phyloP scores from a whole-genome alignment of 2,113 vertebrate species.

The Urocolius indicus region DNA sequence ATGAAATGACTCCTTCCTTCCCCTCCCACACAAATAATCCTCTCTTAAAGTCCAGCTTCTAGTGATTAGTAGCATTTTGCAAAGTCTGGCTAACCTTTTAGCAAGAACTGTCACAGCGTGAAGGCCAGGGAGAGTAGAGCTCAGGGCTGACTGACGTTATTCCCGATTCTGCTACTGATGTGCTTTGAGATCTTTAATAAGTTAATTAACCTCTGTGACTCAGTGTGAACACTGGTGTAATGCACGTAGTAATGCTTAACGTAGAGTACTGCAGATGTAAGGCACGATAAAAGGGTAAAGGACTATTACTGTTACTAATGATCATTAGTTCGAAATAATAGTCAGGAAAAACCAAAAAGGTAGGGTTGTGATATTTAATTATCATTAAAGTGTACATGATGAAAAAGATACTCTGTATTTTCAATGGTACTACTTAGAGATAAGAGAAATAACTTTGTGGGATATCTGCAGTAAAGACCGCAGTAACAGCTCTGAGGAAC shows the following conservation, averaged over 20 bases:
- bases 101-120: not conserved
- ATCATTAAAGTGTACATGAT: constrained; percentile 27
- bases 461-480: not conserved
- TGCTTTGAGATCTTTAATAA: constrained; percentile 43
- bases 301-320: constrained; percentile 47
- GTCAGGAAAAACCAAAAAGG: constrained; percentile 49
- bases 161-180: not conserved
- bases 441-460: not conserved
- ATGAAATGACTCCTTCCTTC: not conserved
- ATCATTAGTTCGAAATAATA: constrained; percentile 56
- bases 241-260: constrained; percentile 3
- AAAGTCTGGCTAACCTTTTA: not conserved
- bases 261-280: constrained; percentile 19
- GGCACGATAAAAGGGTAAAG: constrained; percentile 42
- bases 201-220: constrained; percentile 64
- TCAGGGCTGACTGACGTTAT: not conserved
- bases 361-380: constrained; percentile 42
- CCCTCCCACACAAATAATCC: constrained; percentile 6
- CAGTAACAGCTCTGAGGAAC: not conserved
- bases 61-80: not conserved
- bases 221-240: constrained; percentile 45
- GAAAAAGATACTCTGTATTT: constrained; percentile 46
- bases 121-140: not conserved
- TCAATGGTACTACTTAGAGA: not conserved
- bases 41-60: not conserved